These are phyloP conservation scores for Panzeria rudis DNA, from an alignment of 2,888 invertebrate genomes.

Conservation along the genomic window DNA sequence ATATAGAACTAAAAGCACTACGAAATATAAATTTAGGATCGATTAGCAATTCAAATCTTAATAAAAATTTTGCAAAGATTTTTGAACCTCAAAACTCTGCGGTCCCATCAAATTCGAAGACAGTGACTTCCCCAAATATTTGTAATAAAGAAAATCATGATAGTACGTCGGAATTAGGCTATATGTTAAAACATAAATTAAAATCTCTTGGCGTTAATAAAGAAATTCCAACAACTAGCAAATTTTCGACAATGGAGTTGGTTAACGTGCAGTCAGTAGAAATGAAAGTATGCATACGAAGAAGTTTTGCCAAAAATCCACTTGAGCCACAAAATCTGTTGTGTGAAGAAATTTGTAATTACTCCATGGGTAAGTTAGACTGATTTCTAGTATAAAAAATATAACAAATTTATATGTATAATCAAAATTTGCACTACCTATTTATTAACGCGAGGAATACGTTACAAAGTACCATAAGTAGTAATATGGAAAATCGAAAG, in stretches of 20 bases:
- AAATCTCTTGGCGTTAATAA: background rate
- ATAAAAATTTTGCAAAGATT: background rate
- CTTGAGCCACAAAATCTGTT: background rate
- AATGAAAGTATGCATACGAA: constrained; percentile 3
- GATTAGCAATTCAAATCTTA: background rate
- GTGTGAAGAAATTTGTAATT: background rate
- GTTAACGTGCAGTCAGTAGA: background rate
- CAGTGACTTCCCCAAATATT: background rate
- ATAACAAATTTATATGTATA: too few relatives aligned
- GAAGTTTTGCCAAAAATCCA: constrained; percentile 26
- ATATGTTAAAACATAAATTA: background rate
- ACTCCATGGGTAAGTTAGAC: background rate
- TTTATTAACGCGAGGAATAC: too few relatives aligned
- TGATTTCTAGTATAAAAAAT: too few relatives aligned
- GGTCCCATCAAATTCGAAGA: background rate
- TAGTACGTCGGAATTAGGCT: background rate
- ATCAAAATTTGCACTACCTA: too few relatives aligned
- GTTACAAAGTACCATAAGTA: too few relatives aligned
- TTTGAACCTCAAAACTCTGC: background rate
- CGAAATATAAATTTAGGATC: constrained; percentile 1
- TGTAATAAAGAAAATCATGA: background rate
- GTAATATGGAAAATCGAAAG: too few relatives aligned
- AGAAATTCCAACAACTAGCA: background rate
- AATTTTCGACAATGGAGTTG: background rate
- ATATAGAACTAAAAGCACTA: background rate